Conservation (phyloP, 2,888 invertebrate genomes). For the Nomada lathburiana region DNA sequence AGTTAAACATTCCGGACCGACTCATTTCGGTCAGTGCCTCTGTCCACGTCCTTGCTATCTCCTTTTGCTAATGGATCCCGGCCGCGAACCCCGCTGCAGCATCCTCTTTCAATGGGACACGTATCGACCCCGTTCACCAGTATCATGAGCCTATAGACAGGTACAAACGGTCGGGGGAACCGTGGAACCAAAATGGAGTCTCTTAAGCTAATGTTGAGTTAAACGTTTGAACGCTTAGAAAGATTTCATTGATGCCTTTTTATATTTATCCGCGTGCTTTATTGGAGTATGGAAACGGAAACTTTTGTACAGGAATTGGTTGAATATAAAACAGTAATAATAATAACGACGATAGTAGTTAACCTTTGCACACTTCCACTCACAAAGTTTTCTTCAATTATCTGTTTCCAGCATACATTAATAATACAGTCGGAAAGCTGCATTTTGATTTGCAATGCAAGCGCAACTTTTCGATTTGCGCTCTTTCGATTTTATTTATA, state of each 20-base stretch:
- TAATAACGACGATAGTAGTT: no score
- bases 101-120: conserved; percentile 9
- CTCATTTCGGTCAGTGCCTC: conserved; percentile 69
- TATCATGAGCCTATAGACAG: conserved; percentile 19
- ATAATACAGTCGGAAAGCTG: no score
- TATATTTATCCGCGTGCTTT: not conserved
- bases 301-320: no score
- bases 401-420: no score
- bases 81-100: conserved; percentile 5
- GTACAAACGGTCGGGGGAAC: conserved; percentile 5
- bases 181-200: not conserved
- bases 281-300: no score
- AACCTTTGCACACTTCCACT: no score
- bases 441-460: no score
- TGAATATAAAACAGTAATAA: no score
- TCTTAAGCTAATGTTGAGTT: not conserved
- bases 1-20: conserved; percentile 63
- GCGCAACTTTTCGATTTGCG: no score
- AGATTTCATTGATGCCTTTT: not conserved
- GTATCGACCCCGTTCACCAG: conserved; percentile 7
- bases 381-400: no score
- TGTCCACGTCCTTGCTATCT: conserved; percentile 72
- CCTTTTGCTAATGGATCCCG: conserved; percentile 73
- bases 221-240: not conserved
- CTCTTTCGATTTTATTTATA: no score